Conservation (phyloP, 2,888 invertebrate genomes). For the Brenthis ino region DNA sequence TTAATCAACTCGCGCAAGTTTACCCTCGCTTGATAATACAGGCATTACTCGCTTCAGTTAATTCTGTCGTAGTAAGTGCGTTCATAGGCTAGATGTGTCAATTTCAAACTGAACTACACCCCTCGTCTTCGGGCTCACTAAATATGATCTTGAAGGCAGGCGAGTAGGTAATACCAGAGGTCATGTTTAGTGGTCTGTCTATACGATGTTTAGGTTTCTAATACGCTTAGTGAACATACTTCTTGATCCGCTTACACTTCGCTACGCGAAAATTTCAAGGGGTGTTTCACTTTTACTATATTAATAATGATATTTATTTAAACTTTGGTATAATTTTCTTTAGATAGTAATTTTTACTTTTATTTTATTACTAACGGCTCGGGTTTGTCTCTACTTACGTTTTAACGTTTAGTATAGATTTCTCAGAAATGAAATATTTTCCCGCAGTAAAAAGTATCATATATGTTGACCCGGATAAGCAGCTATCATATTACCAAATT, state of each 20-base stretch:
- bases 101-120: slow-evolving; percentile 5
- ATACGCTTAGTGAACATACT: slow-evolving; percentile 64
- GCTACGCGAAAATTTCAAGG: slow-evolving; percentile 33
- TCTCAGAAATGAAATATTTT: too few species aligned
- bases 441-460: too few species aligned
- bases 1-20: slow-evolving; percentile 63
- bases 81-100: slow-evolving; percentile 13
- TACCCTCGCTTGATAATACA: slow-evolving; percentile 54
- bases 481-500: too few species aligned
- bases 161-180: not conserved
- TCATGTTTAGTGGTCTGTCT: slow-evolving; percentile 26
- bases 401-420: too few species aligned
- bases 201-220: slow-evolving; percentile 65
- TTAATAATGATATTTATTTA: too few species aligned
- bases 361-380: too few species aligned
- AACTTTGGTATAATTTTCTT: too few species aligned
- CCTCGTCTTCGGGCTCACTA: not conserved
- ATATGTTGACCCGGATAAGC: too few species aligned
- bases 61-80: slow-evolving; percentile 51
- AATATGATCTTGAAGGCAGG: not conserved
- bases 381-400: too few species aligned
- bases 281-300: slow-evolving; percentile 27
- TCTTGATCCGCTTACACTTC: slow-evolving; percentile 62
- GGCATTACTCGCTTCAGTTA: slow-evolving; percentile 63
- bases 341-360: too few species aligned